A percentile compares a stretch with the other conserved stretches of the same genome.
Evolutionary conservation across 2,797 vertebrate species (phyloP).

Genomic region (Tokudaia tokunoshimensis): DNA sequence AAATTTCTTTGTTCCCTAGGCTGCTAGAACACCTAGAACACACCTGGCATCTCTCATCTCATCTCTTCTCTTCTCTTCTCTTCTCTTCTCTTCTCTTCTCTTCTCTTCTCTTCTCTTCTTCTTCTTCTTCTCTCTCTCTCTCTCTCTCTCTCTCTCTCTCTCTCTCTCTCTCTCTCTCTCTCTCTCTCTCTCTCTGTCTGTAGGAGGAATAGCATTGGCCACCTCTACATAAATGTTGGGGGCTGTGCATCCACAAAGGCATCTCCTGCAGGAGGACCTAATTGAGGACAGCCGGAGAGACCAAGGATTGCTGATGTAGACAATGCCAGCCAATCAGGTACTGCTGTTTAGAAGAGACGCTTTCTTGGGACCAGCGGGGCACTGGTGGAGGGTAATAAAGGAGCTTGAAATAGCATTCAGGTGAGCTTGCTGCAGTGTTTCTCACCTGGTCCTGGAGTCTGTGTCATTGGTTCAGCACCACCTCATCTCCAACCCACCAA

Average conservation of each 20-base stretch:
- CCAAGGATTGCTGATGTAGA: background rate
- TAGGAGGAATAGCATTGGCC: fast-evolving
- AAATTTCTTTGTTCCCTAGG: background rate
- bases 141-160: too few relatives aligned
- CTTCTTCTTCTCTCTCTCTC: too few relatives aligned
- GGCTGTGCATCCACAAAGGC: background rate
- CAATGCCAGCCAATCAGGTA: background rate
- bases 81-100: too few relatives aligned
- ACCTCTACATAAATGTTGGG: background rate
- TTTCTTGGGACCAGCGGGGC: background rate
- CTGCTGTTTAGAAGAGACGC: background rate
- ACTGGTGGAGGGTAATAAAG: background rate
- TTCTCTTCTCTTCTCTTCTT: too few relatives aligned
- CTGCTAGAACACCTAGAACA: background rate
- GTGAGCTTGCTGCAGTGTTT: background rate
- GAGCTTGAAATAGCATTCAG: background rate
- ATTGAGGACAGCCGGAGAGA: background rate
- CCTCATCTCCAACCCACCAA: background rate
- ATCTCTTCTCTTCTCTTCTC: too few relatives aligned
- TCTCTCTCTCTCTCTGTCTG: too few relatives aligned
- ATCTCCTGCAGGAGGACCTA: background rate
- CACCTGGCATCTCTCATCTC: too few relatives aligned
- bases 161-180: too few relatives aligned
- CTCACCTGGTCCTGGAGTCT: background rate
- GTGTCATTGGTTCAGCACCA: background rate